phyloP scores from a whole-genome alignment of 2,113 vertebrate genomes.

The Sceloporus tristichus region DNA sequence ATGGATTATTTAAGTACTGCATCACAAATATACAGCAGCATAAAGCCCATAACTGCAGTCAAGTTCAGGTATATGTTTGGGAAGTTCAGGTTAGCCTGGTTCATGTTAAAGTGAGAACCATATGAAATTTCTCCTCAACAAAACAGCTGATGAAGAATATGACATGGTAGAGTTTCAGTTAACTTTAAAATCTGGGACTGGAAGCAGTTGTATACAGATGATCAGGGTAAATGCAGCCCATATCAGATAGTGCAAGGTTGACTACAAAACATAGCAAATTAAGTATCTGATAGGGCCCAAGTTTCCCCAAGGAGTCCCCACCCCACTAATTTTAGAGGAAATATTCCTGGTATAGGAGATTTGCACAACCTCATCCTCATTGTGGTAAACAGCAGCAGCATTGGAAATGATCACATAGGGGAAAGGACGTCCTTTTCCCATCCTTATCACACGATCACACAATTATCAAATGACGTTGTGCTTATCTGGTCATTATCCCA shows the following conservation, averaged over 20 bases:
- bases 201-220: too few species aligned
- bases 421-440: too few species aligned
- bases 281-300: background rate
- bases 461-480: too few species aligned
- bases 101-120: too few species aligned
- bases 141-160: background rate
- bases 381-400: background rate
- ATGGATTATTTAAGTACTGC: background rate
- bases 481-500: too few species aligned
- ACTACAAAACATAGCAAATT: background rate
- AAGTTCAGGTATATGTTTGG: background rate
- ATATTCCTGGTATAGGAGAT: background rate
- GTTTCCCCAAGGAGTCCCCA: background rate
- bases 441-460: too few species aligned
- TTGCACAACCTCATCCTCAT: background rate
- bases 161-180: background rate
- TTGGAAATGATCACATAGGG: too few species aligned
- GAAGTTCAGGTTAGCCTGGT: too few species aligned
- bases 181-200: background rate
- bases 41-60: background rate
- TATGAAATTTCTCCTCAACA: background rate
- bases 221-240: background rate
- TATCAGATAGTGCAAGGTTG: background rate
- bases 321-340: background rate
- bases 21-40: background rate